phyloP scores from a whole-genome alignment of 53 echinoderm and acorn worm genomes.

The Crossaster papposus region DNA sequence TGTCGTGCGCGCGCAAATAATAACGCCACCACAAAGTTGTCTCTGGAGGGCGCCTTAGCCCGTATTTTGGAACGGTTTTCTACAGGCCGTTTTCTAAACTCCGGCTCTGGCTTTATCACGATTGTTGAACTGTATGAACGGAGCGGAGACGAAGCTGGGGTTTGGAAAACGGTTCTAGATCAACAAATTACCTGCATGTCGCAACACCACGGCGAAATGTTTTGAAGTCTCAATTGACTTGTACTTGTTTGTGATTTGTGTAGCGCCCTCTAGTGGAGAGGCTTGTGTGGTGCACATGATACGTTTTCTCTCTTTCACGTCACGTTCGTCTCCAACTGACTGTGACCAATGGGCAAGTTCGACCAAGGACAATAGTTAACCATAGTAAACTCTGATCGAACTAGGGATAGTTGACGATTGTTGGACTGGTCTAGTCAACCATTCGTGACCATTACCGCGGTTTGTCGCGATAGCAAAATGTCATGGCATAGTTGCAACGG shows the following conservation, averaged over 20 bases:
- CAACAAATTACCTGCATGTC: neutral
- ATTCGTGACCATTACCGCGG: too few species aligned
- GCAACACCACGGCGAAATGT: neutral
- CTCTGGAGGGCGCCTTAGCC: conserved; percentile 32
- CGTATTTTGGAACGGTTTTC: neutral
- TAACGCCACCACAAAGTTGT: conserved; percentile 15
- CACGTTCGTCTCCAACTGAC: neutral
- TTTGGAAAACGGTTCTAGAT: neutral
- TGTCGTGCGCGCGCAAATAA: neutral
- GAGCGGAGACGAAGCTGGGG: too few species aligned
- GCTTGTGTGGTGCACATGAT: neutral
- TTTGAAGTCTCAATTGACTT: neutral
- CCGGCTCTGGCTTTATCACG: too few species aligned
- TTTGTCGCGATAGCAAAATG: too few species aligned
- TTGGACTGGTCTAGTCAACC: too few species aligned
- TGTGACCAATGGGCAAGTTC: neutral
- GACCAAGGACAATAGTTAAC: too few species aligned
- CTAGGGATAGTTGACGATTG: too few species aligned
- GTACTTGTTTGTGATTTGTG: neutral
- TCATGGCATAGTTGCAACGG: too few species aligned
- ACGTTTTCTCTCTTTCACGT: neutral
- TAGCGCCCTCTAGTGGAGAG: conserved; percentile 22
- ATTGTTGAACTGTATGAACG: too few species aligned
- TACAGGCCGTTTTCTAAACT: too few species aligned
- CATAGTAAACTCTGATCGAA: too few species aligned